phyloP scores from a whole-genome alignment of 1,140 invertebrate species.

The Tetramorium parvispinum region DNA sequence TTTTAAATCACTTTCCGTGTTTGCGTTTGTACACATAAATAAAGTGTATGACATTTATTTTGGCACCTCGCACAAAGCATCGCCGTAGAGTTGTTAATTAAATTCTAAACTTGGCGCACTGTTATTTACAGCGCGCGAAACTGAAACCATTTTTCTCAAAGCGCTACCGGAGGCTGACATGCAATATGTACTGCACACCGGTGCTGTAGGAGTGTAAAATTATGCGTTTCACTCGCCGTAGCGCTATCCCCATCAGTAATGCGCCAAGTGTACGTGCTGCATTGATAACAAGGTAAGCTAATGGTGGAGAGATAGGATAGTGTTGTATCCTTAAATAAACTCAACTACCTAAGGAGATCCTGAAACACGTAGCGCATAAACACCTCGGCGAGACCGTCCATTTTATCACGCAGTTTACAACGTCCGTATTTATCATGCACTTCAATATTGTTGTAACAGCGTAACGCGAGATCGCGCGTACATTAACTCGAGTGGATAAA shows the following conservation, averaged over 20 bases:
- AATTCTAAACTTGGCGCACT: conserved; percentile 16
- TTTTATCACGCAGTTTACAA: conserved; percentile 55
- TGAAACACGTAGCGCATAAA: conserved; percentile 41
- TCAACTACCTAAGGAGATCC: conserved; percentile 47
- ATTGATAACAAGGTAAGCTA: conserved; percentile 53
- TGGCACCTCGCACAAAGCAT: background rate
- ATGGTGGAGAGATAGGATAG: conserved; percentile 44
- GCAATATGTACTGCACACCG: conserved; percentile 2
- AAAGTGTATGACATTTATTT: background rate
- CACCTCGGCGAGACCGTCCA: conserved; percentile 15
- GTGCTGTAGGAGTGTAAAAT: conserved; percentile 18
- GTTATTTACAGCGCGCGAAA: conserved; percentile 4
- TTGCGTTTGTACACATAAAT: background rate
- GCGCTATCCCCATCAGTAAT: conserved; percentile 32
- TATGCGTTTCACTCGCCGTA: conserved; percentile 39
- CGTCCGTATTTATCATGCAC: conserved; percentile 58
- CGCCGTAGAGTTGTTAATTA: background rate
- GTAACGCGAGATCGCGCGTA: conserved; percentile 52
- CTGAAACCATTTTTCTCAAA: conserved; percentile 3
- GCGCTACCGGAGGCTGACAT: background rate
- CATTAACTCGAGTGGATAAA: conserved; percentile 60
- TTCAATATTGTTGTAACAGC: conserved; percentile 59
- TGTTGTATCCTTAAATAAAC: conserved; percentile 54
- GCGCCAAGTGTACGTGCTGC: conserved; percentile 24
- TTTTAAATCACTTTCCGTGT: background rate